These are phyloP conservation scores for Erythrocebus patas DNA, from an alignment of 2,113 vertebrate species.

Conservation along the genomic window DNA sequence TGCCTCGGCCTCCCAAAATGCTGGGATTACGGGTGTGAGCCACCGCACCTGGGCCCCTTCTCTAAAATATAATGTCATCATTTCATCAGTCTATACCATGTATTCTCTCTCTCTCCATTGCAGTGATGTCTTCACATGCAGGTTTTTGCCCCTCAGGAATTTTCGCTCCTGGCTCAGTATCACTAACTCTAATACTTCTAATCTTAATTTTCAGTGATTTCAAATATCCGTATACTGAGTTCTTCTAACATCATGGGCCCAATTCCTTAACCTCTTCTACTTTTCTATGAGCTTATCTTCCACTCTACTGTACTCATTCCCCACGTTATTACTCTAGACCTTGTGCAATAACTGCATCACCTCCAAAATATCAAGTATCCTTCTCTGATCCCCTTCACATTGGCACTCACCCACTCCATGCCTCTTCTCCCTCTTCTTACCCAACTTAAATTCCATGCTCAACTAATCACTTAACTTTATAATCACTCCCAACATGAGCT, in stretches of 20 bases:
- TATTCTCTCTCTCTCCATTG: neutral
- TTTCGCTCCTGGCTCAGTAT: neutral
- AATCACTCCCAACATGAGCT: neutral
- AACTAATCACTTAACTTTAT: neutral
- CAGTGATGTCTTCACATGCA: neutral
- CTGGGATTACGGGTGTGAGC: too few relatives aligned
- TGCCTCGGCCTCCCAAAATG: too few relatives aligned
- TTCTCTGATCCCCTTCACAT: neutral
- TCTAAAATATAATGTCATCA: neutral
- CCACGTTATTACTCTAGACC: neutral
- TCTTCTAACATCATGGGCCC: neutral
- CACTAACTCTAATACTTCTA: too few relatives aligned
- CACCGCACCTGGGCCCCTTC: too few relatives aligned
- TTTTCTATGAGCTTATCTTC: neutral
- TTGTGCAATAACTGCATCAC: neutral
- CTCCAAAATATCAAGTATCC: neutral
- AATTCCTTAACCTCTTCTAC: neutral
- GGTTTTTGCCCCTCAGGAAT: neutral
- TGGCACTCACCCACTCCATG: neutral
- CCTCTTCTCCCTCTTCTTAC: neutral
- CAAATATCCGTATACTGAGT: neutral
- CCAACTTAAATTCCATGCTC: neutral
- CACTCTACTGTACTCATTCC: neutral
- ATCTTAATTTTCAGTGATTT: neutral
- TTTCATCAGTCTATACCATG: neutral